Evolutionary conservation across 2,888 invertebrate species (phyloP).

Genomic region (Chrysomela aeneicollis): DNA sequence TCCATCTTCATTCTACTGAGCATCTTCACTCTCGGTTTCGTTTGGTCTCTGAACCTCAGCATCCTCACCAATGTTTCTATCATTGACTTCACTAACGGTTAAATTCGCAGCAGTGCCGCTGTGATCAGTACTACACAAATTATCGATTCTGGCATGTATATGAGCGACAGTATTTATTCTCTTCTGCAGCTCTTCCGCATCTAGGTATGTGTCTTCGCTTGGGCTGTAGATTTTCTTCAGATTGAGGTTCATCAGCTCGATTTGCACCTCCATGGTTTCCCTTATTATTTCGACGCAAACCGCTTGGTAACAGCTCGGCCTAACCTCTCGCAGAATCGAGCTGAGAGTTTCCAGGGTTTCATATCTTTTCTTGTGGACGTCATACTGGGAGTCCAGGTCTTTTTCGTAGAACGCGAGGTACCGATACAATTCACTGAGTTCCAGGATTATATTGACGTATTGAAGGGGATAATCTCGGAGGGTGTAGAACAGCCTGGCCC

Average conservation of each 20-base stretch:
- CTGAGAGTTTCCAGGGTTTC: slow-evolving; percentile 68
- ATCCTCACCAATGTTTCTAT: not conserved
- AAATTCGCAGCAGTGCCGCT: not conserved
- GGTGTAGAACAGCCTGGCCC: slow-evolving; percentile 67
- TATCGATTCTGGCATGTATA: slow-evolving; percentile 47
- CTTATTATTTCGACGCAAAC: slow-evolving; percentile 60
- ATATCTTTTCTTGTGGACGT: slow-evolving; percentile 67
- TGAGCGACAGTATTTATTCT: slow-evolving; percentile 47
- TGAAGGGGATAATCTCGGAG: slow-evolving; percentile 68
- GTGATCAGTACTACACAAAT: slow-evolving; percentile 18
- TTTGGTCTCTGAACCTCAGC: not conserved
- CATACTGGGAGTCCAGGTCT: slow-evolving; percentile 69
- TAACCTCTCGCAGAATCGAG: slow-evolving; percentile 65
- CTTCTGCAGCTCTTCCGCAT: slow-evolving; percentile 29
- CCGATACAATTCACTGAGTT: slow-evolving; percentile 71
- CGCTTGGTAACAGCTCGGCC: slow-evolving; percentile 65
- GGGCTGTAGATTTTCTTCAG: slow-evolving; percentile 63
- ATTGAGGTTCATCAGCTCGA: slow-evolving; percentile 70
- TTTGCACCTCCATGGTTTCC: slow-evolving; percentile 69
- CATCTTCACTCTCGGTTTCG: not conserved
- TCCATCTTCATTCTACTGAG: not conserved
- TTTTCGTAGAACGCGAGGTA: slow-evolving; percentile 77
- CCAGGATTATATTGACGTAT: slow-evolving; percentile 68
- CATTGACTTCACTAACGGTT: slow-evolving; percentile 2
- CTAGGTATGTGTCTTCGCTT: slow-evolving; percentile 11